Conservation (phyloP, 2,113 vertebrate genomes). For the Gallinago undulata region DNA sequence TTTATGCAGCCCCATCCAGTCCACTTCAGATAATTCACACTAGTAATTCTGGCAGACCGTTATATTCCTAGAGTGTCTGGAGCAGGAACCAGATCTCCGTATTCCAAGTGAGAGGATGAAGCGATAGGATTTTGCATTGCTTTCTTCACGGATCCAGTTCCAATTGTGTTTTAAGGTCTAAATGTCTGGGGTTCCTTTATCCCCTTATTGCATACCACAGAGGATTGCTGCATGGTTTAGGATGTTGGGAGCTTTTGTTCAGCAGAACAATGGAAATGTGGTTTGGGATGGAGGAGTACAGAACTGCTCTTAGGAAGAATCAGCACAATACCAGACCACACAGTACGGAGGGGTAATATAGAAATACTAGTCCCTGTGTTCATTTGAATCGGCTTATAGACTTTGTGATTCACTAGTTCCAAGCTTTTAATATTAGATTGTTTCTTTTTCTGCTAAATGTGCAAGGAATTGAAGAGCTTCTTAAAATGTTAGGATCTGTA, state of each 20-base stretch:
- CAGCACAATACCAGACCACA: background rate
- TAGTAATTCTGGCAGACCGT: background rate
- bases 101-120: background rate
- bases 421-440: background rate
- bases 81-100: background rate
- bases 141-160: background rate
- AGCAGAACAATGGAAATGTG: background rate
- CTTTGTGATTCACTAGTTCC: background rate
- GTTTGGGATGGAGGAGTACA: background rate
- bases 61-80: background rate
- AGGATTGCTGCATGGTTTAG: background rate
- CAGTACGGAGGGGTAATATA: background rate
- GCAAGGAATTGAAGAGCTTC: background rate
- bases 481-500: background rate
- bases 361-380: background rate
- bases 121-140: background rate
- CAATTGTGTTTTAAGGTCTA: background rate
- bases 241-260: background rate
- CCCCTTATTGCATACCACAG: background rate
- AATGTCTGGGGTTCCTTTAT: background rate
- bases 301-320: background rate
- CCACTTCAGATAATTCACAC: background rate
- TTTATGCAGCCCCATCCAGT: background rate
- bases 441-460: background rate
- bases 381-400: background rate